Conservation (phyloP, 2,888 invertebrate species). For the Aleiodes alternator region DNA sequence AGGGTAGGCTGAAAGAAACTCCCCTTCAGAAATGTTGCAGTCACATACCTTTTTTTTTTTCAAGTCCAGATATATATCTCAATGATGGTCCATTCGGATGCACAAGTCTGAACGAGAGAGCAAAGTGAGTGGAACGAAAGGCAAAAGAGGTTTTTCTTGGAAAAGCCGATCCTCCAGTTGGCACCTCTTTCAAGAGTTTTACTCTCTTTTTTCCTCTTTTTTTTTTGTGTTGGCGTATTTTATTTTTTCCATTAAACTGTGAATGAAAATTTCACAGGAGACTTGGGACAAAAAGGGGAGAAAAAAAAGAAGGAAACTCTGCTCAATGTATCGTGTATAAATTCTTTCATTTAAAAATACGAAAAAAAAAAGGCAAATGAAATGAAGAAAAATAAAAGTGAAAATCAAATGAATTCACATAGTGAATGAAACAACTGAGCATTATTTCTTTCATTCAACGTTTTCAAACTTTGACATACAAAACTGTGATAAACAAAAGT, state of each 20-base stretch:
- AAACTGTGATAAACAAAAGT: neutral
- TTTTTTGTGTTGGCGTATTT: neutral
- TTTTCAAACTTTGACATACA: conserved; percentile 6
- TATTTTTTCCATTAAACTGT: conserved; percentile 2
- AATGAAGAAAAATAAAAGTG: no score
- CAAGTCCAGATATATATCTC: no score
- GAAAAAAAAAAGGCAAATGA: no score
- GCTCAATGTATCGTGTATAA: no score
- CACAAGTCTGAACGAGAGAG: neutral
- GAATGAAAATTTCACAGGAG: neutral
- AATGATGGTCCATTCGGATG: no score
- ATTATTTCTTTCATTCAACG: neutral
- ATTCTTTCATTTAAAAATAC: no score
- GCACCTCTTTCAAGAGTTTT: neutral
- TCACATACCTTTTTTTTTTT: no score
- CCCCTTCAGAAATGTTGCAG: no score
- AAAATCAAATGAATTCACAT: neutral
- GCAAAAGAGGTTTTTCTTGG: neutral
- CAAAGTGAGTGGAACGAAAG: conserved; percentile 25
- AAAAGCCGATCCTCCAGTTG: neutral
- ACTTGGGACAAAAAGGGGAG: no score
- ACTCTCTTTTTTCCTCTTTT: no score
- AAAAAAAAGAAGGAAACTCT: no score
- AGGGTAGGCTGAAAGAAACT: no score
- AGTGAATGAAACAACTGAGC: conserved; percentile 1